These are phyloP conservation scores for Nyctibius bracteatus DNA, from an alignment of 2,113 vertebrate species.

Conservation along the genomic window DNA sequence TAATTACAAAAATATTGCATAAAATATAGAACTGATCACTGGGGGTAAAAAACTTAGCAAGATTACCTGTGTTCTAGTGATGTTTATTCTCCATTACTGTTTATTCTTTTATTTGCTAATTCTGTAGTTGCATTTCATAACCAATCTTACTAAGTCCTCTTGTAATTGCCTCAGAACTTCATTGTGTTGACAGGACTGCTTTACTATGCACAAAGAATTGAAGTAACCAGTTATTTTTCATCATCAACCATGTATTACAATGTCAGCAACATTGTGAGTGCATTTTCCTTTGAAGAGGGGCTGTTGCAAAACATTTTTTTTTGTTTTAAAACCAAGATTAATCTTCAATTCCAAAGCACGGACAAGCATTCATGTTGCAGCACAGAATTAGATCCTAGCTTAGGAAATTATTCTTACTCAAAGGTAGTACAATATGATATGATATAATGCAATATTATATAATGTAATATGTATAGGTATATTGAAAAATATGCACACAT, in stretches of 20 bases:
- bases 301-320: background rate
- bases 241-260: background rate
- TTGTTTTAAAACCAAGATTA: background rate
- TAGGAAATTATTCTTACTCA: background rate
- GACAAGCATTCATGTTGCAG: background rate
- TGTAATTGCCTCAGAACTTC: background rate
- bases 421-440: background rate
- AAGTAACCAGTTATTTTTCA: slow-evolving; percentile 30
- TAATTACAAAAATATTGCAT: background rate
- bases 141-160: background rate
- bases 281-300: background rate
- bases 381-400: background rate
- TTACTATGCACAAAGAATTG: background rate
- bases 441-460: background rate
- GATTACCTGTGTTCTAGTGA: background rate
- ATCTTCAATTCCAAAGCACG: background rate
- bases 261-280: background rate
- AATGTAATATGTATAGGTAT: background rate
- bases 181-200: background rate
- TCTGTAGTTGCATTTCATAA: background rate
- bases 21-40: background rate
- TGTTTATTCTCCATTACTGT: background rate
- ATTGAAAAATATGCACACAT: background rate
- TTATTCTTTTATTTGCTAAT: background rate
- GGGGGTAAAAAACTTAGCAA: background rate